Evolutionary conservation across 2,888 invertebrate genomes (phyloP), one percentile per base, ranked within the genome.

Genomic region (Linhomoeus sp.): DNA sequence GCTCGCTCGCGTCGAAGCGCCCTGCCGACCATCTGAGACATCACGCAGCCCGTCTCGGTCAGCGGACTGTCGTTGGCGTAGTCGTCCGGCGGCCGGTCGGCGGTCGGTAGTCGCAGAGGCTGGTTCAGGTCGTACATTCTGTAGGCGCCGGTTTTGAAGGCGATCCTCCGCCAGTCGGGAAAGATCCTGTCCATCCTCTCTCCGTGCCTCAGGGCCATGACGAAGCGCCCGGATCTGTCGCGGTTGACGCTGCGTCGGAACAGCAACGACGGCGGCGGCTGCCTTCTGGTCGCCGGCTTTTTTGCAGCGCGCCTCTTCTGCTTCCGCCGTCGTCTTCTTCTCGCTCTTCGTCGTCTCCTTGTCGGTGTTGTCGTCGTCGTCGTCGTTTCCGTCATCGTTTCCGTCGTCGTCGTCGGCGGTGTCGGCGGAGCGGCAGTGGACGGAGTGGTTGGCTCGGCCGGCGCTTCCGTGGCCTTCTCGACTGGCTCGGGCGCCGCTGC

Each of bases 161-260:
- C 12, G 7, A 12, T 12, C 29, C 29, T 5, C 29, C 5, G 29
- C 29, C 29, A 29, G 29, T 29, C 29, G 29, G 43, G 43, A 22
- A 86, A 87, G 0, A 85, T 83, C 58, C 88, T 83, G 67, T 90
- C 90, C 1, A 88, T 79, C 19, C 90, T 73, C 68, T 90, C 90
- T 1, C 86, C 88, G 69, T 90, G 90, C 1, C 90, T 75, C 73
- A 85, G 77, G 36, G 84, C 17, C 29, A 29, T 29, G 7, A 29
- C 7, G 29, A 9, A 29, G 29, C 29, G 29, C 7, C 29, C 29
- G 29, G 17, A 41, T 7, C 15, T 24, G 22, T 41, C 25, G n/a
- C 41, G 19, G 9, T 5, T n/a, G 22, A 17, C 20, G 19, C 23
- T 17, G 22, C 20, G 17, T 41, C 29, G 7, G 29, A 29, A 29